Evolutionary conservation across 2,113 vertebrate species (phyloP).

Genomic region (Kryptolebias marmoratus): DNA sequence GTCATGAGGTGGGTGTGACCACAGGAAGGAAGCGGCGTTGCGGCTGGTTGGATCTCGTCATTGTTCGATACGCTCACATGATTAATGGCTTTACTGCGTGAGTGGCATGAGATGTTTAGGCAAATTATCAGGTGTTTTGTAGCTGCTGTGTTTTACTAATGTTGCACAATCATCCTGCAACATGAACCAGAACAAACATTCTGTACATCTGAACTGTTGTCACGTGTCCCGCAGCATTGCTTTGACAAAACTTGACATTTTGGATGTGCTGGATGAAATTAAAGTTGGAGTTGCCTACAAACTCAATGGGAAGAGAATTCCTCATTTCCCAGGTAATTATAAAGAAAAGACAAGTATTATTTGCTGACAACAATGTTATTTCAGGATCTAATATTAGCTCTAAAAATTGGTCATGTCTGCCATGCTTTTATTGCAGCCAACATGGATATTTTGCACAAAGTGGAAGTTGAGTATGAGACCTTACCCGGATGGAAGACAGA

Average conservation of each 20-base stretch:
- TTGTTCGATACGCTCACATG: constrained; percentile 95
- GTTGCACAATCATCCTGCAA: background rate
- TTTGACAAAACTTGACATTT: constrained; percentile 96
- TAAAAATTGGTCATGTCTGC: background rate
- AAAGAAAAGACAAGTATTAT: background rate
- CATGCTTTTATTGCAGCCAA: constrained; percentile 82
- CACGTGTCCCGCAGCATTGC: constrained; percentile 85
- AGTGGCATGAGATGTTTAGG: constrained; percentile 62
- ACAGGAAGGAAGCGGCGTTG: constrained; percentile 96
- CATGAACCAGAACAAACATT: too few relatives aligned
- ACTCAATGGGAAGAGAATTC: constrained; percentile 93
- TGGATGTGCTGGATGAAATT: constrained; percentile 93
- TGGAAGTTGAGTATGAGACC: constrained; percentile 96
- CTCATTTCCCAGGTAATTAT: constrained; percentile 92
- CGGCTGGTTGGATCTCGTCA: constrained; percentile 96
- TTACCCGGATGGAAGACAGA: constrained; percentile 97
- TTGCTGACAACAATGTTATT: background rate
- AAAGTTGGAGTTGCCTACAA: constrained; percentile 95
- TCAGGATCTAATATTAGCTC: background rate
- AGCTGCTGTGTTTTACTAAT: background rate
- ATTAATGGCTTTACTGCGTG: constrained; percentile 98
- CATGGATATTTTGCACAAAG: constrained; percentile 94
- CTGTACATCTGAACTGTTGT: background rate
- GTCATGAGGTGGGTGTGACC: constrained; percentile 95
- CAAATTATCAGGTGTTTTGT: constrained; percentile 4